Conservation (phyloP, 2,797 vertebrate genomes). For the Uromys caudimaculatus region DNA sequence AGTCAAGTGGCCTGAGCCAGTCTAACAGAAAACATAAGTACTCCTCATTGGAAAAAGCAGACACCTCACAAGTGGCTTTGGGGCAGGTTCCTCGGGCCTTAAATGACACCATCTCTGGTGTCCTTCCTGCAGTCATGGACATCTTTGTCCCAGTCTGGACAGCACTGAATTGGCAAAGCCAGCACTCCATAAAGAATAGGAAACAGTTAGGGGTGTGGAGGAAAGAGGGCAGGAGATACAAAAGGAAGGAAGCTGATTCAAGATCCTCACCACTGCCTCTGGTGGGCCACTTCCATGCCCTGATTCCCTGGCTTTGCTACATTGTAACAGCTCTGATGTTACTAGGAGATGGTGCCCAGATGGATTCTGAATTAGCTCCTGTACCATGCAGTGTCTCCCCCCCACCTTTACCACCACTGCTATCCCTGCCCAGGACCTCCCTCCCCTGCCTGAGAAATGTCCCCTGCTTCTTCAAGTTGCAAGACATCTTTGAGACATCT, state of each 20-base stretch:
- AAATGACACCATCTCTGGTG: too few relatives aligned
- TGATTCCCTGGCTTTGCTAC: neutral
- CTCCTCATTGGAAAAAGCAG: neutral
- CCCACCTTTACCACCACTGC: accelerated
- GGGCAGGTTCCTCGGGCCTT: neutral
- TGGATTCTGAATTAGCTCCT: neutral
- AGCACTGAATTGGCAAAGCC: neutral
- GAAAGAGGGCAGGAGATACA: too few relatives aligned
- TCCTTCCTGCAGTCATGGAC: neutral
- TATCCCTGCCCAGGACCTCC: accelerated
- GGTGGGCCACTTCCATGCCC: accelerated
- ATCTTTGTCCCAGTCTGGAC: neutral
- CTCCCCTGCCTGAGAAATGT: accelerated
- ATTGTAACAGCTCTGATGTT: neutral
- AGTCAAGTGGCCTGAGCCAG: neutral
- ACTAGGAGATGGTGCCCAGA: accelerated
- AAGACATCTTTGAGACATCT: neutral
- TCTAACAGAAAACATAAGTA: neutral
- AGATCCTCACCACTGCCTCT: accelerated
- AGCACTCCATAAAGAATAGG: neutral
- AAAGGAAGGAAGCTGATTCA: accelerated
- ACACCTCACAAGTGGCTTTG: neutral
- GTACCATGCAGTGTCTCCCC: accelerated
- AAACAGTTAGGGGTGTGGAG: neutral
- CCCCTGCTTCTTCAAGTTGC: neutral